A percentile compares a stretch with the other conserved stretches of the same genome.
Evolutionary conservation across 2,888 invertebrate genomes (phyloP).

Genomic region (Apodemia arnacis): DNA sequence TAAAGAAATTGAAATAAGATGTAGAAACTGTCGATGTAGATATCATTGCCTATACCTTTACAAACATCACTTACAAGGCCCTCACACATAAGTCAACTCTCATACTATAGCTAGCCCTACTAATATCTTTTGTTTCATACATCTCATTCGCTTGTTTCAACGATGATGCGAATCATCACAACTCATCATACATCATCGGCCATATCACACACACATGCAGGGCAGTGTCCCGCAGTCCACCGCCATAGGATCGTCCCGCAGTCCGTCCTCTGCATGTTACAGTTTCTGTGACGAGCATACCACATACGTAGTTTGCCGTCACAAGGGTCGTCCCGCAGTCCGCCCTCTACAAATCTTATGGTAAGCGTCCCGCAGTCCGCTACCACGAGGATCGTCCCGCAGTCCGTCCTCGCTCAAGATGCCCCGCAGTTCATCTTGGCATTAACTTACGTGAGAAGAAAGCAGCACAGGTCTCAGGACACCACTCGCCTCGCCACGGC

Average conservation of each 20-base stretch:
- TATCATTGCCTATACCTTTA: not conserved
- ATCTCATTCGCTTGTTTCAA: not conserved
- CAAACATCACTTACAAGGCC: conserved; percentile 22
- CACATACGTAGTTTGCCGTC: not conserved
- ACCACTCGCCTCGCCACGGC: conserved; percentile 71
- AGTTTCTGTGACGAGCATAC: not conserved
- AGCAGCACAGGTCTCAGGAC: conserved; percentile 45
- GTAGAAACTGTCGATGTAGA: not conserved
- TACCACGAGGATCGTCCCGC: conserved; percentile 9
- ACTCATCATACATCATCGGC: not conserved
- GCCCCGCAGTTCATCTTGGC: not conserved
- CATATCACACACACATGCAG: conserved; percentile 1
- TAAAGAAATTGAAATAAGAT: not conserved
- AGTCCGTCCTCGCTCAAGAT: conserved; percentile 19
- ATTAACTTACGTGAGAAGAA: conserved; percentile 44
- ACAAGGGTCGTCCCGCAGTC: conserved; percentile 26
- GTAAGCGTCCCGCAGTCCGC: conserved; percentile 20
- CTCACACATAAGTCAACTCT: not conserved
- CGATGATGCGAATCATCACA: not conserved
- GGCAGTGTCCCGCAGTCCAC: conserved; percentile 12
- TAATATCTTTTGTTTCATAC: not conserved
- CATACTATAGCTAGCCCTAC: not conserved
- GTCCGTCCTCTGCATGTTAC: not conserved
- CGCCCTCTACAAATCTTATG: not conserved
- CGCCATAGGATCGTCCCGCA: not conserved